Percentiles rank a stretch among this genome's conserved stretches.
These are phyloP conservation scores for Pachycephala philippinensis DNA, from an alignment of 2,113 vertebrate species.

Conservation along the genomic window DNA sequence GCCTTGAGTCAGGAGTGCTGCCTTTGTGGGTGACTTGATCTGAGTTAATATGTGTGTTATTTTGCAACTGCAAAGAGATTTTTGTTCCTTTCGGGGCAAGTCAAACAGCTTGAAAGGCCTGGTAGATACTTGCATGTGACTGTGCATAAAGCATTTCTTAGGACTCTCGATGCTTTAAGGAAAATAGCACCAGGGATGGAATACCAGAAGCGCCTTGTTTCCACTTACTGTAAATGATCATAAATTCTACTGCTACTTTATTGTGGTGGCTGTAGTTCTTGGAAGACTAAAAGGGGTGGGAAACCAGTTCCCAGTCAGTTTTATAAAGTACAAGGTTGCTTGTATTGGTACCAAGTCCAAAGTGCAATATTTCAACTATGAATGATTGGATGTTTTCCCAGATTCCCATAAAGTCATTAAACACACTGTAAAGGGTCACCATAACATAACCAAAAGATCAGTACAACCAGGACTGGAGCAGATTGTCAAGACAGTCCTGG, in stretches of 20 bases:
- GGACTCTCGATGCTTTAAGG: background rate
- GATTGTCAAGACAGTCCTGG: background rate
- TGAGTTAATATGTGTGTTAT: background rate
- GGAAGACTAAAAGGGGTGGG: conserved; percentile 3
- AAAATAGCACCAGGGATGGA: background rate
- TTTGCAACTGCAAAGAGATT: background rate
- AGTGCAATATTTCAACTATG: conserved; percentile 42
- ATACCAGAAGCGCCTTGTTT: conserved; percentile 30
- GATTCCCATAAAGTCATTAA: conserved; percentile 54
- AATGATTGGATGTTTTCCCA: conserved; percentile 55
- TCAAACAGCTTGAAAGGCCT: background rate
- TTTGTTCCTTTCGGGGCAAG: background rate
- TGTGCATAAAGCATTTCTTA: background rate
- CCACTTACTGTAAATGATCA: conserved; percentile 47
- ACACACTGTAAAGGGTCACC: conserved; percentile 13
- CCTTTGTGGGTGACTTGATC: background rate
- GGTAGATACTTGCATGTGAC: background rate
- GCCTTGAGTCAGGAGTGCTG: background rate
- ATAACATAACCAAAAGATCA: background rate
- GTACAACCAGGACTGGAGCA: background rate
- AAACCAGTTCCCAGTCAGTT: conserved; percentile 25
- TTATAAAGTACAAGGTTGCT: conserved; percentile 46
- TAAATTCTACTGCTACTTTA: conserved; percentile 54
- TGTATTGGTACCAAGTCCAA: conserved; percentile 43
- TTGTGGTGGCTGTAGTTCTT: conserved; percentile 45